Conservation (phyloP, 1,140 invertebrate genomes). For the Lordiphosa stackelbergi region DNA sequence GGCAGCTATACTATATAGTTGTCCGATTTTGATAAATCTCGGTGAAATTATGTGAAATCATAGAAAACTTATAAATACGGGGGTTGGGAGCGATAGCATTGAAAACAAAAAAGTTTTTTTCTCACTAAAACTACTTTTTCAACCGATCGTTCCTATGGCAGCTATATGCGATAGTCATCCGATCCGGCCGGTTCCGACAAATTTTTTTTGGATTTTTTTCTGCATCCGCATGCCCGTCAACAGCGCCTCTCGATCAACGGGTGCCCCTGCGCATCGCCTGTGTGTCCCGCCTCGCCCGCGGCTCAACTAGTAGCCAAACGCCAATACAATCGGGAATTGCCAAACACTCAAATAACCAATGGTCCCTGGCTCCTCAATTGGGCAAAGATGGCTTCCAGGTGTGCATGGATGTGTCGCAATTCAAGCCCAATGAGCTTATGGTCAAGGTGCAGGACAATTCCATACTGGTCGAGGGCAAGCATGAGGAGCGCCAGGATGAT, state of each 20-base stretch:
- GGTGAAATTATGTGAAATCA: too few relatives aligned
- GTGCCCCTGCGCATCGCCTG: slow-evolving; percentile 46
- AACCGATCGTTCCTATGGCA: too few relatives aligned
- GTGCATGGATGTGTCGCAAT: slow-evolving; percentile 83
- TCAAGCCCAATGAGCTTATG: slow-evolving; percentile 85
- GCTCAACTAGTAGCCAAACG: slow-evolving; percentile 37
- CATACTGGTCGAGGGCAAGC: slow-evolving; percentile 83
- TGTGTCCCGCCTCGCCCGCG: slow-evolving; percentile 45
- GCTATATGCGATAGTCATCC: too few relatives aligned
- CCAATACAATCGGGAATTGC: slow-evolving; percentile 30
- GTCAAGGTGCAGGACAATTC: slow-evolving; percentile 85
- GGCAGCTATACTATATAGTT: too few relatives aligned
- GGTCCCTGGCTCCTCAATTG: slow-evolving; percentile 33
- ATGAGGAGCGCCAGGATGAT: slow-evolving; percentile 83
- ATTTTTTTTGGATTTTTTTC: too few relatives aligned
- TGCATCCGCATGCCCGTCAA: slow-evolving; percentile 28
- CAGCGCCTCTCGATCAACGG: slow-evolving; percentile 24
- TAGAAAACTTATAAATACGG: too few relatives aligned
- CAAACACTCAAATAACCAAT: slow-evolving; percentile 30
- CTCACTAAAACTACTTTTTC: too few relatives aligned
- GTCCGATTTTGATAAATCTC: too few relatives aligned
- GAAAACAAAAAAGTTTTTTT: too few relatives aligned
- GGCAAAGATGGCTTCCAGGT: slow-evolving; percentile 78
- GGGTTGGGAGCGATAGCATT: too few relatives aligned
- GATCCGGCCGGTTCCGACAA: too few relatives aligned